Evolutionary conservation across 1,140 invertebrate species (phyloP), one percentile per base, ranked within the genome.

Genomic region (Gerris buenoi): DNA sequence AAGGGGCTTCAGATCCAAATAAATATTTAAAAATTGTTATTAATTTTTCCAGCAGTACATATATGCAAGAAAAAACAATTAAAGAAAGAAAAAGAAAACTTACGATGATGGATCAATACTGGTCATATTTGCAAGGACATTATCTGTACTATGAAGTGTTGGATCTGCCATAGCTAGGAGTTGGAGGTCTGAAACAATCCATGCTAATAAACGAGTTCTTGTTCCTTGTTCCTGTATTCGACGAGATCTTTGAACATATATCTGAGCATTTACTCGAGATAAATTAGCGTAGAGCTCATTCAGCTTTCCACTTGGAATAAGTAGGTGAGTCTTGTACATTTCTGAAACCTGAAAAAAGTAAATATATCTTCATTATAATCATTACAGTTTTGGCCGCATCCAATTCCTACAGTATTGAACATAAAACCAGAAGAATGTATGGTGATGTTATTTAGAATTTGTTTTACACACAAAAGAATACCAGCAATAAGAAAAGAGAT

Each of bases 171-270:
- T 79, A 1, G 90, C 86, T n/a, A 93, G 76, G 27, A 97, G 82
- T 69, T 93, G 85, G 3, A 93, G 75, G 71, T 90, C 84, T 23
- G 84, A 82, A 81, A 93, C 86, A 2, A 81, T 84, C 88, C 90
- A 93, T 0, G 87, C 85, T 69, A 94, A 88, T 1, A 95, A 76
- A 56, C 89, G 82, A 0, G 88, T 89, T 65, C 91, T 80, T 69
- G 87, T 83, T 0, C 81, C 81, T 15, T 84, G 82, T 18, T 84
- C 79, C 67, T 88, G 88, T 79, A 94, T 85, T 73, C 92, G 86
- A 70, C 86, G 86, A 58, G 90, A 94, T 57, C 94, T 81, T 75
- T 97, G 90, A 46, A 98, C 88, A 77, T 98, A 99, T 70, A 98
- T 96, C 73, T 96, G 89, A 1, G 91, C 88, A 76, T 95, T 96